These are phyloP conservation scores for Nyctalus aviator DNA, from an alignment of 2,797 vertebrate genomes.

Conservation along the genomic window DNA sequence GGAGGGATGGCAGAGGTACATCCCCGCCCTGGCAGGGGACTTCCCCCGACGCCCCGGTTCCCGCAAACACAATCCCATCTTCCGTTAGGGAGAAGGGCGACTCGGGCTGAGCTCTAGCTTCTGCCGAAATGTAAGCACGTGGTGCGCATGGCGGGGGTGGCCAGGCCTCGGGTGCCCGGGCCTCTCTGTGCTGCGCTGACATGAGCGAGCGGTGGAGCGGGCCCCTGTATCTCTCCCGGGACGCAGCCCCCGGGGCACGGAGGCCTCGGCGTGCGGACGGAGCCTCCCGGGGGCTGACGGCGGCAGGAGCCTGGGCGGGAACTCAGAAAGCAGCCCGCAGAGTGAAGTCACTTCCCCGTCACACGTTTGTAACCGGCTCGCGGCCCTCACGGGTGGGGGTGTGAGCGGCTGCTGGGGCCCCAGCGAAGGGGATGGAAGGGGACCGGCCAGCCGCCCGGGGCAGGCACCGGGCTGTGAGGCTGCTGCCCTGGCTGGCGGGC, in stretches of 20 bases:
- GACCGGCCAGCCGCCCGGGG: rapidly evolving
- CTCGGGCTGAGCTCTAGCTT: constrained; percentile 47
- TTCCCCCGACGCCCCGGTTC: neutral
- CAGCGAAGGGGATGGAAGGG: neutral
- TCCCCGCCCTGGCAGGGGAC: neutral
- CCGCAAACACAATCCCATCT: constrained; percentile 44
- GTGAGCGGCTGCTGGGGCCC: neutral
- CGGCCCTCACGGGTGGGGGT: neutral
- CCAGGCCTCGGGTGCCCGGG: neutral
- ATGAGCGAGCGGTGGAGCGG: no score
- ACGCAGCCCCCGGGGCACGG: neutral
- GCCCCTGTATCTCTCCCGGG: neutral
- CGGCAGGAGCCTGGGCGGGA: neutral
- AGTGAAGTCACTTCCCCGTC: neutral
- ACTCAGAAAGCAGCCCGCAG: neutral
- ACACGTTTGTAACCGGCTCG: neutral
- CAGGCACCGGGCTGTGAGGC: neutral
- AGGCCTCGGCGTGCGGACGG: neutral
- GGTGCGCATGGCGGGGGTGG: neutral
- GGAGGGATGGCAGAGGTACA: constrained; percentile 69
- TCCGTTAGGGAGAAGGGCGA: constrained; percentile 58
- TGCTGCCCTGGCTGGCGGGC: neutral
- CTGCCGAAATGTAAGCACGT: constrained; percentile 28
- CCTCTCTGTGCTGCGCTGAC: rapidly evolving
- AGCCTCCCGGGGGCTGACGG: neutral